Evolutionary conservation across 2,113 vertebrate species (phyloP).

Genomic region (Otus sunia): DNA sequence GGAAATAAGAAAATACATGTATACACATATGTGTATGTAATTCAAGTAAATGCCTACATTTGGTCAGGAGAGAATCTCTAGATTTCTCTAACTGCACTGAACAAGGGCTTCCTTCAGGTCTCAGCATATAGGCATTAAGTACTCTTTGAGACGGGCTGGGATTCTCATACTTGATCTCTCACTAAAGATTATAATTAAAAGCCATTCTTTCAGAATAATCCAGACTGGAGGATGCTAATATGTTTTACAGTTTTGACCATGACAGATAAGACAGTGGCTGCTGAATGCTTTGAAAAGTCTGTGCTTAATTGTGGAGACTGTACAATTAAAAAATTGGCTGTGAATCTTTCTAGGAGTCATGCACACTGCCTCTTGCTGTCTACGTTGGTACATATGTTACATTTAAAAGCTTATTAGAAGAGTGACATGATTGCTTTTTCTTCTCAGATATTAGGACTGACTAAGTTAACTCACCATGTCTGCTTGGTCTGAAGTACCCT

Average conservation of each 20-base stretch:
- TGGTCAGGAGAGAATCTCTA: background rate
- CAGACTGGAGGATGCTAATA: background rate
- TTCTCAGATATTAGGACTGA: background rate
- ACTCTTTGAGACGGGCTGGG: background rate
- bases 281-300: background rate
- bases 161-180: background rate
- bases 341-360: background rate
- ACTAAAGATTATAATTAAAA: background rate
- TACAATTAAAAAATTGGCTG: background rate
- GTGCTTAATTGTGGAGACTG: background rate
- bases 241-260: background rate
- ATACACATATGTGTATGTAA: background rate
- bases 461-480: background rate
- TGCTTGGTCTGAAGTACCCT: background rate
- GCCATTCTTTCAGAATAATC: background rate
- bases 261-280: background rate
- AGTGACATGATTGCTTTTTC: background rate
- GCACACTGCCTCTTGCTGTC: rapidly evolving
- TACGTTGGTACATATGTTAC: background rate
- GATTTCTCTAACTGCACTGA: background rate
- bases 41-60: background rate
- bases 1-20: background rate
- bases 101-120: background rate
- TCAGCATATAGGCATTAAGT: background rate
- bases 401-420: background rate